Evolutionary conservation across 2,113 vertebrate species (phyloP).

Genomic region (Mustela nigripes): DNA sequence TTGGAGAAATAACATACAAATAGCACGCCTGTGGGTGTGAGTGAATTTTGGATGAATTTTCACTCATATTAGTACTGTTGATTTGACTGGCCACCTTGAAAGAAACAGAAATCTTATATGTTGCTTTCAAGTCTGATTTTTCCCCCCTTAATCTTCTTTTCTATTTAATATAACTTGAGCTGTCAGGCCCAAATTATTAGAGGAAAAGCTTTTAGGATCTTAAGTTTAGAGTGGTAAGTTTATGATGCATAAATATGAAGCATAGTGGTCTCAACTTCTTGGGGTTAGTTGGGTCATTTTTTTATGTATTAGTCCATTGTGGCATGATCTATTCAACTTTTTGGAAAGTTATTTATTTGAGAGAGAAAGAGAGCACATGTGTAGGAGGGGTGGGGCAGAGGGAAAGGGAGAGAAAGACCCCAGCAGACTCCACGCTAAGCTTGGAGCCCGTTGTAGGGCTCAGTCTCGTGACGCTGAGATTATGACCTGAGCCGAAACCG

Average conservation of each 20-base stretch:
- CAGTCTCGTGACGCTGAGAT: not conserved
- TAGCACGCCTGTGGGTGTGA: not conserved
- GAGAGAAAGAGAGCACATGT: not conserved
- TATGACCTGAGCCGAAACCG: not conserved
- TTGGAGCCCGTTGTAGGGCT: not conserved
- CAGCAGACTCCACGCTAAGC: not conserved
- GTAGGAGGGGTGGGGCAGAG: too few species aligned
- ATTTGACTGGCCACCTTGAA: slow-evolving; percentile 9
- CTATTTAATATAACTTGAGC: slow-evolving; percentile 6
- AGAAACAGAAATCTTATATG: slow-evolving; percentile 23
- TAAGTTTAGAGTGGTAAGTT: not conserved
- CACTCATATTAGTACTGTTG: not conserved
- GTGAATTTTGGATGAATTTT: slow-evolving; percentile 46
- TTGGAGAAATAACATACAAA: not conserved
- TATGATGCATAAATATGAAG: not conserved
- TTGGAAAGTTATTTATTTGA: not conserved
- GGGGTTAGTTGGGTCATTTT: not conserved
- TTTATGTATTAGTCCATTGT: not conserved
- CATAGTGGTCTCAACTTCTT: not conserved
- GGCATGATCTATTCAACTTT: not conserved
- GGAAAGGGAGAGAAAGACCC: not conserved
- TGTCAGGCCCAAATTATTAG: not conserved
- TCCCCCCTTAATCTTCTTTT: slow-evolving; percentile 5
- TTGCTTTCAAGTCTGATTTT: not conserved
- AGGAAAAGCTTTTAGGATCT: slow-evolving; percentile 10